Percentiles rank a stretch among this genome's conserved stretches.
Evolutionary conservation across 2,797 vertebrate genomes (phyloP).

Genomic region (Eulemur coronatus): DNA sequence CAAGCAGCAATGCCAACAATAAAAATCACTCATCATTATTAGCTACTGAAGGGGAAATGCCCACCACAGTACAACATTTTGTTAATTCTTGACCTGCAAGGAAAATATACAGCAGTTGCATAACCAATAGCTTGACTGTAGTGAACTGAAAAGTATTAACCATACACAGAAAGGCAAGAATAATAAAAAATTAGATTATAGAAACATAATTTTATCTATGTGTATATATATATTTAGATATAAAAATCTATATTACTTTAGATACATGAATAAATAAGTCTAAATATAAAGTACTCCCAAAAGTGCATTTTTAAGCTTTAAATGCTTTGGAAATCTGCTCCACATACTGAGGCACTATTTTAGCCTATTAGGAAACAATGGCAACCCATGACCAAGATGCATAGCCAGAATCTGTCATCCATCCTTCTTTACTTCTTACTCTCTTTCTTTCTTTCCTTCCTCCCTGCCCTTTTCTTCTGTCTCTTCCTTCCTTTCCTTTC

Average conservation of each 20-base stretch:
- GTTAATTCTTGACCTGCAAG: background rate
- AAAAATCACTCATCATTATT: background rate
- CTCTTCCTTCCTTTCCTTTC: background rate
- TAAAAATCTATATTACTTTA: background rate
- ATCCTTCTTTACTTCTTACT: background rate
- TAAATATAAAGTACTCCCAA: background rate
- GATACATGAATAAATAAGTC: background rate
- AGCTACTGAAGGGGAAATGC: background rate
- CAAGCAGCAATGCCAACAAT: background rate
- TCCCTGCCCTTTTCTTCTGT: background rate
- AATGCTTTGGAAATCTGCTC: background rate
- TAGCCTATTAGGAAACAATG: background rate
- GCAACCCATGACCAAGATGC: background rate
- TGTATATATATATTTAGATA: background rate
- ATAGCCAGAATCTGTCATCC: background rate
- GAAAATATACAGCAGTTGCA: background rate
- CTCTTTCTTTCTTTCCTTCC: background rate
- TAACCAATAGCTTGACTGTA: background rate
- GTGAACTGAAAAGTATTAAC: background rate
- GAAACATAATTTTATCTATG: background rate
- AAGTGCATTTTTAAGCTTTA: background rate
- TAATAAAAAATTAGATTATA: background rate
- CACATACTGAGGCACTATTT: background rate
- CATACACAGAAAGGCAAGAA: background rate
- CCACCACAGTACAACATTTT: background rate